These are phyloP conservation scores for Malaclemys terrapin DNA, from an alignment of 2,113 vertebrate genomes.

Conservation along the genomic window DNA sequence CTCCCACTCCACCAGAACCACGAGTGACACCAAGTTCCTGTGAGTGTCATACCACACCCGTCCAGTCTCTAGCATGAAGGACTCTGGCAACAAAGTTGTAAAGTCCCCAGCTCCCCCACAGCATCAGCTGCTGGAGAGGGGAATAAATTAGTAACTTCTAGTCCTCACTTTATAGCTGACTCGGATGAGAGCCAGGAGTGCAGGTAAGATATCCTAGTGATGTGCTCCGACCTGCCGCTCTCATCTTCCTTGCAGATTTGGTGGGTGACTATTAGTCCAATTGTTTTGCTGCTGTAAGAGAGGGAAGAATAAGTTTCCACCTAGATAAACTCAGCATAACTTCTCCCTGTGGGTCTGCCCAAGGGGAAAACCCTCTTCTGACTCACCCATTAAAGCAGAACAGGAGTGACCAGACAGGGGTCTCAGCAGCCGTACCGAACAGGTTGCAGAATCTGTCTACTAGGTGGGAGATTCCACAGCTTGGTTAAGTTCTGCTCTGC, in stretches of 20 bases:
- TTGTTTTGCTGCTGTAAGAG: background rate
- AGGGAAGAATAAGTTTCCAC: background rate
- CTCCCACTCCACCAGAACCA: too few species aligned
- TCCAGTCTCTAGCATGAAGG: too few species aligned
- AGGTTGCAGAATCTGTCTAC: slow-evolving; percentile 16
- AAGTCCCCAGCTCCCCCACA: too few species aligned
- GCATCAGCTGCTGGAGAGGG: too few species aligned
- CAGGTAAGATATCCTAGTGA: background rate
- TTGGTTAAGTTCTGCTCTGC: background rate
- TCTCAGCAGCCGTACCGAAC: background rate
- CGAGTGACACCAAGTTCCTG: too few species aligned
- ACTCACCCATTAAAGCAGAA: background rate
- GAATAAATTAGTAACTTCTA: too few species aligned
- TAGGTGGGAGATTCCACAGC: background rate
- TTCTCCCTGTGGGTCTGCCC: too few species aligned
- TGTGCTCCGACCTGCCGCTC: fast-evolving
- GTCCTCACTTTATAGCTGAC: too few species aligned
- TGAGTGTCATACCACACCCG: too few species aligned
- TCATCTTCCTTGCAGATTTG: fast-evolving
- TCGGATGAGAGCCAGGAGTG: too few species aligned
- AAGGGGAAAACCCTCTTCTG: background rate
- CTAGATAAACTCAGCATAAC: background rate
- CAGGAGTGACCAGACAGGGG: background rate
- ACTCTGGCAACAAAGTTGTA: too few species aligned
- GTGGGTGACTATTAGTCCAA: background rate